A percentile compares a stretch with the other conserved stretches of the same genome.
These are phyloP conservation scores for Diuraphis noxia DNA, from an alignment of 1,140 invertebrate genomes.

Conservation along the genomic window DNA sequence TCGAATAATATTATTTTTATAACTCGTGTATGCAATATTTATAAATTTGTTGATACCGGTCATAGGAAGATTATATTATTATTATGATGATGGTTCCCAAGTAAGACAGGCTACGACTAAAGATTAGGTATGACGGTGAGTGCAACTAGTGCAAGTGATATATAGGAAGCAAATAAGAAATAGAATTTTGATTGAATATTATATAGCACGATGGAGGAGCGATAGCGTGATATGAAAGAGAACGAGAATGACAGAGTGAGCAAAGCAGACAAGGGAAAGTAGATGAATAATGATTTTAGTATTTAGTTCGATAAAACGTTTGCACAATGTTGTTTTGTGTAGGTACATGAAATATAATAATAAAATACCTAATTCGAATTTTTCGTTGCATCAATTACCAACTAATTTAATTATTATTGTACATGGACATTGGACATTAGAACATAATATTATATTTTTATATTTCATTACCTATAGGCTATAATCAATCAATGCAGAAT, in stretches of 20 bases:
- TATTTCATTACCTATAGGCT: too few species aligned
- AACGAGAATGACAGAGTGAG: neutral
- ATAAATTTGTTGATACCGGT: neutral
- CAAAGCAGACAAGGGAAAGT: neutral
- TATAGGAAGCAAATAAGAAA: neutral
- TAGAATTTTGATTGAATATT: neutral
- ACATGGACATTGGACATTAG: too few species aligned
- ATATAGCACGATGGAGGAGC: neutral
- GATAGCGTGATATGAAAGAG: neutral
- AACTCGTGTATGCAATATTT: neutral
- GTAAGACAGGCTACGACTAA: too few species aligned
- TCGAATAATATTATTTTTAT: neutral
- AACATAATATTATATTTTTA: neutral
- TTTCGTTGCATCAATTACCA: neutral
- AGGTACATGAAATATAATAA: neutral
- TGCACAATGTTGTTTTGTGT: neutral
- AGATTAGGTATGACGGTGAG: too few species aligned
- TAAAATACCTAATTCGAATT: neutral
- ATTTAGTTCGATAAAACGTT: neutral
- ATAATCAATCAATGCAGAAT: too few species aligned
- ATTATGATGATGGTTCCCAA: neutral
- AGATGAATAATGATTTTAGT: slow-evolving; percentile 5
- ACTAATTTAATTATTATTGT: neutral
- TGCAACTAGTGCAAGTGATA: too few species aligned
- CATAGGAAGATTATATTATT: too few species aligned